Evolutionary conservation across 1,140 invertebrate species (phyloP).

Genomic region (Solenopsis fugax): DNA sequence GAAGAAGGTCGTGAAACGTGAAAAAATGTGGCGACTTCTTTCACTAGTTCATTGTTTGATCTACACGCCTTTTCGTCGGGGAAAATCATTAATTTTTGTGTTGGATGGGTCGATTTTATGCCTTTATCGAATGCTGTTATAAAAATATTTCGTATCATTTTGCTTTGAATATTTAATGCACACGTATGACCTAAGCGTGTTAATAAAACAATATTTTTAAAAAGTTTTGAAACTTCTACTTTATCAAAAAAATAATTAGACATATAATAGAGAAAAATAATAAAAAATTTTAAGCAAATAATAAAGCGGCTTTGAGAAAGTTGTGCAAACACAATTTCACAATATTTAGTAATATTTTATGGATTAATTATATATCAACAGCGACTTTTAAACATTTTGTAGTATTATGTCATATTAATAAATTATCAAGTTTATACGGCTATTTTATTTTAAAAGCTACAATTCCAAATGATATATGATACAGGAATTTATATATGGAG

Average conservation of each 20-base stretch:
- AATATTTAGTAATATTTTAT: background rate
- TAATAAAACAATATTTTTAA: background rate
- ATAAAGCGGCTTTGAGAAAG: background rate
- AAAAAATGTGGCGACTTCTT: constrained; percentile 57
- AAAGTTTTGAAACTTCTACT: background rate
- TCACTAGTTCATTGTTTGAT: constrained; percentile 55
- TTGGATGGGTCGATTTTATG: constrained; percentile 7
- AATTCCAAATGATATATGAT: constrained; percentile 9
- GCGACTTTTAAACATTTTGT: background rate
- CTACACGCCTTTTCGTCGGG: background rate
- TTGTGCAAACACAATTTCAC: background rate
- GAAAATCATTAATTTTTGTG: constrained; percentile 50
- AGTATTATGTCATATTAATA: background rate
- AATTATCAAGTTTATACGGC: background rate
- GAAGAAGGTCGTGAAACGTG: background rate
- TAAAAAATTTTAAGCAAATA: background rate
- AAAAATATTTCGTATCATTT: background rate
- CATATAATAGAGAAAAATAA: background rate
- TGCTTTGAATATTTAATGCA: constrained; percentile 2
- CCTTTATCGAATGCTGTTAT: background rate
- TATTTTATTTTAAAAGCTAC: constrained; percentile 4
- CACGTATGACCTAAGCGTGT: background rate
- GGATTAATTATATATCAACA: background rate
- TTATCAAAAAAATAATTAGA: constrained; percentile 8
- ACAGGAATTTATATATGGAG: background rate